Evolutionary conservation across 2,113 vertebrate genomes (phyloP).

Genomic region (Turdus rufiventris): DNA sequence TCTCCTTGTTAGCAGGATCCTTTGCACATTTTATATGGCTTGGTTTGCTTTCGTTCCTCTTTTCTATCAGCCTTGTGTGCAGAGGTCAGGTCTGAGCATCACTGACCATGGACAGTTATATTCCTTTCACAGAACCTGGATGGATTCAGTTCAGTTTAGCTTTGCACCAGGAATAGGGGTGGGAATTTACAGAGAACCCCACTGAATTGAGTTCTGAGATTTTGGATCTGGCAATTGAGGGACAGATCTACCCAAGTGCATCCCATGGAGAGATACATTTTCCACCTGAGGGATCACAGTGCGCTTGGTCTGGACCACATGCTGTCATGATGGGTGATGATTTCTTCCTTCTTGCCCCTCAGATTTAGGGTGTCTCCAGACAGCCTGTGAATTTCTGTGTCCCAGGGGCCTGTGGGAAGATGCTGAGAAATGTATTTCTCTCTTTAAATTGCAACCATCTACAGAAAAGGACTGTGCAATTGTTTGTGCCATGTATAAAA

Average conservation of each 20-base stretch:
- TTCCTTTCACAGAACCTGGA: background rate
- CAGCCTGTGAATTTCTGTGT: background rate
- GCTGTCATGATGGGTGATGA: background rate
- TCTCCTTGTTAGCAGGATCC: background rate
- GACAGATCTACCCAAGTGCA: background rate
- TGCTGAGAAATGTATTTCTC: background rate
- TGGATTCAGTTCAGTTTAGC: background rate
- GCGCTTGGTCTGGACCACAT: background rate
- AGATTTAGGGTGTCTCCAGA: background rate
- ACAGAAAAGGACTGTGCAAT: background rate
- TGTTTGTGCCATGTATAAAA: background rate
- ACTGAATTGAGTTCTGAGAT: background rate
- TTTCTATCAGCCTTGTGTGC: background rate
- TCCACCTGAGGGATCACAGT: accelerated
- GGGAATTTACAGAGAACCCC: background rate
- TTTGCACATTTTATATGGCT: background rate
- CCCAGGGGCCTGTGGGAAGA: background rate
- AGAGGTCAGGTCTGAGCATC: background rate
- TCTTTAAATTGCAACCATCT: background rate
- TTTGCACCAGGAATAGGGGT: background rate
- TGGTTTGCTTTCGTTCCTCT: background rate
- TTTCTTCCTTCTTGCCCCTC: background rate
- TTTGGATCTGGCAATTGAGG: background rate
- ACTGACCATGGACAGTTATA: background rate
- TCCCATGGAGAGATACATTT: accelerated